A percentile compares a stretch with the other conserved stretches of the same genome.
Conservation (phyloP, 2,113 vertebrate species). For the Ovibos moschatus region DNA sequence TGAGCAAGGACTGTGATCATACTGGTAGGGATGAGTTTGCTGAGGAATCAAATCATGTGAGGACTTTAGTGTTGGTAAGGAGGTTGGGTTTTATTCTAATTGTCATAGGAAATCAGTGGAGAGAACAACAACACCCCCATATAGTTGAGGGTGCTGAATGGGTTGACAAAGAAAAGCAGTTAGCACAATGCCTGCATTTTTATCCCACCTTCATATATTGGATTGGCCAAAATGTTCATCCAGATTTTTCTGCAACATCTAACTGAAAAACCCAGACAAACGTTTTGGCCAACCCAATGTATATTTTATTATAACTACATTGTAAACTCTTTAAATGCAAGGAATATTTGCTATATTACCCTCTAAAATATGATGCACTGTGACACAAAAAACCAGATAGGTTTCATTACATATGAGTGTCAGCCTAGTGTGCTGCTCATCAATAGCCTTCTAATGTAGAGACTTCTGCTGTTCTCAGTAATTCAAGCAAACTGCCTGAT, state of each 20-base stretch:
- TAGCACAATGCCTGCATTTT: not conserved
- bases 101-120: not conserved
- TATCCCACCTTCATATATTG: not conserved
- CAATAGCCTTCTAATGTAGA: not conserved
- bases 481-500: not conserved
- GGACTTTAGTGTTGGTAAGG: not conserved
- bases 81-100: not conserved
- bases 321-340: not conserved
- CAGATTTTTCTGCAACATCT: not conserved
- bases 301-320: not conserved
- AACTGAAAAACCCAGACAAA: not conserved
- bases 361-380: not conserved
- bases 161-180: not conserved
- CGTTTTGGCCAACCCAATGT: not conserved
- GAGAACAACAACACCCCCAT: not conserved
- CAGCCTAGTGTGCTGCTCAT: not conserved
- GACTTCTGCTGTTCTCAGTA: not conserved
- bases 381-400: not conserved
- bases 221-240: not conserved
- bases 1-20: not conserved
- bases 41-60: not conserved
- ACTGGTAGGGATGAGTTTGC: not conserved
- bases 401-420: not conserved
- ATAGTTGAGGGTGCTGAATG: not conserved
- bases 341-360: not conserved